These are phyloP conservation scores for Diplosoma virens DNA, from an alignment of 23 tunicate species.

Conservation along the genomic window DNA sequence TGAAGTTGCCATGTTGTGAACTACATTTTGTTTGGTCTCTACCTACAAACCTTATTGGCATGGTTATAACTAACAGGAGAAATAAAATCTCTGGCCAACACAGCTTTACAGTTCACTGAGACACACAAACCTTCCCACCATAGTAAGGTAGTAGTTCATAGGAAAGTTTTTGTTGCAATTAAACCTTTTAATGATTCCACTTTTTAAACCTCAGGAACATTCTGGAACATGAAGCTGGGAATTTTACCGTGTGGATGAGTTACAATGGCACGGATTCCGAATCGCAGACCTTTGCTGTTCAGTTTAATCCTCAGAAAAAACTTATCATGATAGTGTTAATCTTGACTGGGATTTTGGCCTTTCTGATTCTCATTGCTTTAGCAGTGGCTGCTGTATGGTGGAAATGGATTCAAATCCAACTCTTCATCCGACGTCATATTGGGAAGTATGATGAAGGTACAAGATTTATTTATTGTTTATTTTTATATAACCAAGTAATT, in stretches of 20 bases:
- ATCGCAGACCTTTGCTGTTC: background rate
- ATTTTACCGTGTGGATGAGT: background rate
- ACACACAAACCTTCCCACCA: too few relatives aligned
- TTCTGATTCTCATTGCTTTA: background rate
- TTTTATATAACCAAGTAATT: background rate
- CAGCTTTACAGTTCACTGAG: too few relatives aligned
- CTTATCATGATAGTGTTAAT: background rate
- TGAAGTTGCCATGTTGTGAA: too few relatives aligned
- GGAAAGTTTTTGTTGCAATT: too few relatives aligned
- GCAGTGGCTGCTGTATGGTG: background rate
- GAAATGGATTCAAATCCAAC: conserved; percentile 16
- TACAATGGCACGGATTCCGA: background rate
- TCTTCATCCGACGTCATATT: conserved; percentile 22
- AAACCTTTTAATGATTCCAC: background rate
- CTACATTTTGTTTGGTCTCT: too few relatives aligned
- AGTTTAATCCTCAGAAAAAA: conserved; percentile 18
- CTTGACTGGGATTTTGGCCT: background rate
- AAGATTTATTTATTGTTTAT: background rate
- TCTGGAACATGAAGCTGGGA: conserved; percentile 23
- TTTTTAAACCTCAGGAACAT: conserved; percentile 16
- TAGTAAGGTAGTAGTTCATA: too few relatives aligned
- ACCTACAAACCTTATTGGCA: too few relatives aligned
- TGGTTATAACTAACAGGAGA: too few relatives aligned
- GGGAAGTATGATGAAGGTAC: conserved; percentile 39
- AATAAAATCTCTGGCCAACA: too few relatives aligned